phyloP scores from a whole-genome alignment of 2,888 invertebrate genomes.

The Molanna angustata region DNA sequence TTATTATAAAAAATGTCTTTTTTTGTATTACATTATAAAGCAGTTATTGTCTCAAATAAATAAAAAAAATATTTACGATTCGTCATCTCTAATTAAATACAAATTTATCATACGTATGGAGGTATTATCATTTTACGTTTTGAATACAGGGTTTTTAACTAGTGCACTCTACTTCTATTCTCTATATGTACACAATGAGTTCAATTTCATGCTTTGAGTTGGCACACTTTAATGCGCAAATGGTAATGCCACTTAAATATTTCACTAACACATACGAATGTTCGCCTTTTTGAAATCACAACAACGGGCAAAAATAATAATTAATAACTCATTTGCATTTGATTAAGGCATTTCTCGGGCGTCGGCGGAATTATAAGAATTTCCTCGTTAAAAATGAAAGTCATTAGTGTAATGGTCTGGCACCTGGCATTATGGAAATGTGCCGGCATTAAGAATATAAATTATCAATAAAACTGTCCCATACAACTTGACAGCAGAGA shows the following conservation, averaged over 20 bases:
- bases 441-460: slow-evolving; percentile 12
- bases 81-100: too few relatives aligned
- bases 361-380: slow-evolving; percentile 23
- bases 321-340: slow-evolving; percentile 31
- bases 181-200: too few relatives aligned
- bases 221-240: slow-evolving; percentile 1
- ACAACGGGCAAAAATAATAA: slow-evolving; percentile 21
- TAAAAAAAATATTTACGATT: too few relatives aligned
- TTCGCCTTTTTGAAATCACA: slow-evolving; percentile 13
- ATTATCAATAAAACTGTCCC: slow-evolving; percentile 24
- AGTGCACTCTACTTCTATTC: too few relatives aligned
- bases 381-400: slow-evolving; percentile 27
- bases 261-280: background rate
- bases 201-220: background rate
- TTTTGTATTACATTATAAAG: too few relatives aligned
- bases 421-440: slow-evolving; percentile 13
- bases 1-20: too few relatives aligned
- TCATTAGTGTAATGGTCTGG: slow-evolving; percentile 27
- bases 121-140: too few relatives aligned
- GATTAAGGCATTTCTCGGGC: slow-evolving; percentile 29
- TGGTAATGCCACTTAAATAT: slow-evolving; percentile 8
- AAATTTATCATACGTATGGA: too few relatives aligned
- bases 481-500: too few relatives aligned
- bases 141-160: too few relatives aligned
- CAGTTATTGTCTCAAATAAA: too few relatives aligned